phyloP scores from a whole-genome alignment of 2,888 invertebrate species.

The Oxystoma pomonae region DNA sequence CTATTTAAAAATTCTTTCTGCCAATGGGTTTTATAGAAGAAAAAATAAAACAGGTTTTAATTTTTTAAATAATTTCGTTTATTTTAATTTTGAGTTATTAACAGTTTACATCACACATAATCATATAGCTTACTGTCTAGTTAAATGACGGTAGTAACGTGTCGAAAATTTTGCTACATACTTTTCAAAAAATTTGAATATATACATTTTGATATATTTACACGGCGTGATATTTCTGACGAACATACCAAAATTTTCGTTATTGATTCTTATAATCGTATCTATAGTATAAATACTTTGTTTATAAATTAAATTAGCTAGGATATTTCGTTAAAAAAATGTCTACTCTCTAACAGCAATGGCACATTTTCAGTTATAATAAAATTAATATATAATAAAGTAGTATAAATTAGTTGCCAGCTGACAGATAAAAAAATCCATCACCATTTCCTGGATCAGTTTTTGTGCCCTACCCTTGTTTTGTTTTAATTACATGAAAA shows the following conservation, averaged over 20 bases:
- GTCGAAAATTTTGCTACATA: constrained; percentile 46
- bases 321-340: constrained; percentile 38
- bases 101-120: constrained; percentile 51
- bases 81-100: constrained; percentile 50
- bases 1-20: constrained; percentile 34
- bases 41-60: constrained; percentile 33
- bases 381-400: constrained; percentile 31
- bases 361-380: constrained; percentile 44
- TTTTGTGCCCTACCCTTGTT: constrained; percentile 25
- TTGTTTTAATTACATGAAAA: constrained; percentile 2
- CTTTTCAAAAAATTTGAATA: constrained; percentile 7
- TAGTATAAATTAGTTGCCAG: constrained; percentile 33
- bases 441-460: constrained; percentile 42
- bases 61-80: constrained; percentile 45
- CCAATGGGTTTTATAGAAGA: constrained; percentile 28
- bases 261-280: constrained; percentile 10
- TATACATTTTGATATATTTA: constrained; percentile 8
- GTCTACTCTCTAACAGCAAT: constrained; percentile 47
- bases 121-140: constrained; percentile 41
- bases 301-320: constrained; percentile 41
- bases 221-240: constrained; percentile 1
- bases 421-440: constrained; percentile 48
- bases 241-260: constrained; percentile 46
- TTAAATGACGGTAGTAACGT: constrained; percentile 24
- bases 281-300: constrained; percentile 18